These are phyloP conservation scores for Molossus molossus DNA, from an alignment of 2,797 vertebrate genomes.

Conservation along the genomic window DNA sequence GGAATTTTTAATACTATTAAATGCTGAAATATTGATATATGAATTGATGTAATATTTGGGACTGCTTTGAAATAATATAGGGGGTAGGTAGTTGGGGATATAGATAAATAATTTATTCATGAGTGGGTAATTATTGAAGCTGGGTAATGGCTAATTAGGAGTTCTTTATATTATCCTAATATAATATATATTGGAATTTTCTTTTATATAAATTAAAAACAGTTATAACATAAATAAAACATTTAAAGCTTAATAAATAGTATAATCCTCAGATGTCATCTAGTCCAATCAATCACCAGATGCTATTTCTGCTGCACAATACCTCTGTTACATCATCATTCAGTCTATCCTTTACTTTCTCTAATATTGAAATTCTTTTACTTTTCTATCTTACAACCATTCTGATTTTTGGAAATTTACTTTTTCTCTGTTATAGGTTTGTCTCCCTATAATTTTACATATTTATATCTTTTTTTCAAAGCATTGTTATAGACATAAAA, in stretches of 20 bases:
- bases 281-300: background rate
- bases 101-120: background rate
- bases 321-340: background rate
- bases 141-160: background rate
- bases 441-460: background rate
- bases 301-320: background rate
- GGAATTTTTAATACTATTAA: conserved; percentile 3
- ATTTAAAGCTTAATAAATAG: background rate
- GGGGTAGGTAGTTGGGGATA: background rate
- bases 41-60: background rate
- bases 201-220: background rate
- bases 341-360: background rate
- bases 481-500: background rate
- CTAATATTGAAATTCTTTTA: background rate
- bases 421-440: background rate
- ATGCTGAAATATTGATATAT: background rate
- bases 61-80: background rate
- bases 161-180: background rate
- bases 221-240: background rate
- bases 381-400: background rate
- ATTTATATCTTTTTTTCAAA: background rate
- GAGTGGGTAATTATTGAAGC: background rate
- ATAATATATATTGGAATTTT: background rate
- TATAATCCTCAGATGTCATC: background rate
- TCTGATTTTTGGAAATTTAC: conserved; percentile 2